Evolutionary conservation across 2,888 invertebrate genomes (phyloP).

Genomic region (Acanthosepion lycidas): DNA sequence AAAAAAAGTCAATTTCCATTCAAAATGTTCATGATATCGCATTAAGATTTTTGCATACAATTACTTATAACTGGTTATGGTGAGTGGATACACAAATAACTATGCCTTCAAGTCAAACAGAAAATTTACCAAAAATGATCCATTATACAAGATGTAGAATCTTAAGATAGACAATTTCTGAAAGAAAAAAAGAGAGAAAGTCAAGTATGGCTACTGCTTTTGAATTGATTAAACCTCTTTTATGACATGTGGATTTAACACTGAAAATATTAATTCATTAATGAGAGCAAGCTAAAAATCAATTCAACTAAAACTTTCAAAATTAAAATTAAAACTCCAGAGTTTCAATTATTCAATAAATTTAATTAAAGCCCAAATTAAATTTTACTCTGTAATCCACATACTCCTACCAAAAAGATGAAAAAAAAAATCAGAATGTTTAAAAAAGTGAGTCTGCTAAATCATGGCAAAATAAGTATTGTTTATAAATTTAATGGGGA

Average conservation of each 20-base stretch:
- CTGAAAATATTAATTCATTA: neutral
- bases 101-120: neutral
- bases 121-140: neutral
- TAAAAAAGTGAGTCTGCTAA: neutral
- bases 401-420: neutral
- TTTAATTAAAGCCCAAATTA: neutral
- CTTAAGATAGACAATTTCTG: too few relatives aligned
- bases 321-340: neutral
- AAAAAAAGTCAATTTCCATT: neutral
- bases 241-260: neutral
- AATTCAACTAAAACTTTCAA: neutral
- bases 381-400: neutral
- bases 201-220: neutral
- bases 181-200: too few relatives aligned
- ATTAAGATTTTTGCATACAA: neutral
- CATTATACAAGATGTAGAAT: neutral
- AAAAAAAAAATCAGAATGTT: neutral
- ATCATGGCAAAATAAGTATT: too few relatives aligned
- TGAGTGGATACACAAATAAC: neutral
- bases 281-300: neutral
- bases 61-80: neutral
- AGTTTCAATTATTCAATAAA: neutral
- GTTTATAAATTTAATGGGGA: too few relatives aligned
- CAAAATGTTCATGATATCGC: neutral
- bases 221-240: neutral